A percentile compares a stretch with the other conserved stretches of the same genome.
Evolutionary conservation across 2,888 invertebrate genomes (phyloP).

Genomic region (Itoplectis maculator): DNA sequence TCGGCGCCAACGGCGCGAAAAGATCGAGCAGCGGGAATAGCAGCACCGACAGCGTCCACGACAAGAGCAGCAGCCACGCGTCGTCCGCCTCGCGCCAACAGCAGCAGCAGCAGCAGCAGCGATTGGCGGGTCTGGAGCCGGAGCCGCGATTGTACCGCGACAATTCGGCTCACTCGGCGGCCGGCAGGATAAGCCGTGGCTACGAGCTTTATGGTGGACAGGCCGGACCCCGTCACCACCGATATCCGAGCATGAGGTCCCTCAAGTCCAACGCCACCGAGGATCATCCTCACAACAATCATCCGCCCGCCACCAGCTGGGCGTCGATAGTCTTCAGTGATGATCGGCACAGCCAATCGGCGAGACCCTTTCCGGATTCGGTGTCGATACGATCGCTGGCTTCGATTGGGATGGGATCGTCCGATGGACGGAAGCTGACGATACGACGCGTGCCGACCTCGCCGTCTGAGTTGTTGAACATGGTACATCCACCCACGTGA

Average conservation of each 20-base stretch:
- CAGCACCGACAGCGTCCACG: conserved; percentile 77
- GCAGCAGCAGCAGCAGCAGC: conserved; percentile 53
- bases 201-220: conserved; percentile 68
- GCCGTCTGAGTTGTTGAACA: conserved; percentile 93
- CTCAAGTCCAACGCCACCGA: conserved; percentile 78
- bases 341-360: conserved; percentile 86
- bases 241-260: conserved; percentile 80
- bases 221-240: conserved; percentile 69
- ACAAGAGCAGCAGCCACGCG: conserved; percentile 65
- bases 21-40: conserved; percentile 74
- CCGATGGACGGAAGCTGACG: conserved; percentile 94
- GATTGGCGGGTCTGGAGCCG: conserved; percentile 60
- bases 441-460: conserved; percentile 94
- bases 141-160: conserved; percentile 64
- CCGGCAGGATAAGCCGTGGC: conserved; percentile 68
- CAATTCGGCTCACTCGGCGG: conserved; percentile 64
- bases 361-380: conserved; percentile 86
- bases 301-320: conserved; percentile 78
- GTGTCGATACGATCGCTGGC: conserved; percentile 92
- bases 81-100: conserved; percentile 25
- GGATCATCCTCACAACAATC: conserved; percentile 77
- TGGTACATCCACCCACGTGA: conserved; percentile 93
- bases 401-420: conserved; percentile 95
- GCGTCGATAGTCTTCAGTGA: conserved; percentile 87
- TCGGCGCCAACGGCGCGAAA: conserved; percentile 69